Evolutionary conservation across 2,797 vertebrate genomes (phyloP).

Genomic region (Sebastes steindachneri): DNA sequence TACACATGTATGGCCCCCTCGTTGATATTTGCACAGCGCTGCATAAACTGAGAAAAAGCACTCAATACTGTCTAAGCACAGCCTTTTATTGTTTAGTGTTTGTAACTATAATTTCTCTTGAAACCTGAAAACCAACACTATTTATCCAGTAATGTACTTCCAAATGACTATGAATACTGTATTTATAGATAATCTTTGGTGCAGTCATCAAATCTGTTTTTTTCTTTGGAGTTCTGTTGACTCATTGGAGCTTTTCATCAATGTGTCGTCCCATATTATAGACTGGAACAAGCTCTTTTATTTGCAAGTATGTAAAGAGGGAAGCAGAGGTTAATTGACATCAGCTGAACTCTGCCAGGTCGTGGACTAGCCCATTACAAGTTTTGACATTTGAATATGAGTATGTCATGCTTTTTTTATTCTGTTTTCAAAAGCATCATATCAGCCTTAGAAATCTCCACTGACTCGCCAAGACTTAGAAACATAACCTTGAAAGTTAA

Average conservation of each 20-base stretch:
- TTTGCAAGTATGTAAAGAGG: background rate
- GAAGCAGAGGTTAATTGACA: background rate
- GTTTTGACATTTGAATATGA: background rate
- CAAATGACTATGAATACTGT: background rate
- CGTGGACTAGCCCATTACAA: background rate
- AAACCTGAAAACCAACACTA: background rate
- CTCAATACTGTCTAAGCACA: background rate
- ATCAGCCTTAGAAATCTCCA: background rate
- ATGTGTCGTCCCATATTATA: too few relatives aligned
- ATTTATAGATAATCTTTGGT: background rate
- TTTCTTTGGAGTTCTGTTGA: background rate
- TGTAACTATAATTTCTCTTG: background rate
- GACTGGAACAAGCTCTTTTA: background rate
- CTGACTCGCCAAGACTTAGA: background rate
- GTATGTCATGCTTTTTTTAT: background rate
- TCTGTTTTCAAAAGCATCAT: background rate
- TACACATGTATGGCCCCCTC: background rate
- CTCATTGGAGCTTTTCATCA: background rate
- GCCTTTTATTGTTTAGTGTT: background rate
- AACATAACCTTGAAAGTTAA: background rate
- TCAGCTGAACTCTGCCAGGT: background rate
- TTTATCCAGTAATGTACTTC: background rate
- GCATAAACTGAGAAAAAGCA: background rate
- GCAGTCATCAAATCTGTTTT: background rate
- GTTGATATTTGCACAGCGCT: constrained; percentile 1